Percentiles rank a stretch among this genome's conserved stretches.
These are phyloP conservation scores for Poliocrania exsul DNA, from an alignment of 2,797 vertebrate species.

Conservation along the genomic window DNA sequence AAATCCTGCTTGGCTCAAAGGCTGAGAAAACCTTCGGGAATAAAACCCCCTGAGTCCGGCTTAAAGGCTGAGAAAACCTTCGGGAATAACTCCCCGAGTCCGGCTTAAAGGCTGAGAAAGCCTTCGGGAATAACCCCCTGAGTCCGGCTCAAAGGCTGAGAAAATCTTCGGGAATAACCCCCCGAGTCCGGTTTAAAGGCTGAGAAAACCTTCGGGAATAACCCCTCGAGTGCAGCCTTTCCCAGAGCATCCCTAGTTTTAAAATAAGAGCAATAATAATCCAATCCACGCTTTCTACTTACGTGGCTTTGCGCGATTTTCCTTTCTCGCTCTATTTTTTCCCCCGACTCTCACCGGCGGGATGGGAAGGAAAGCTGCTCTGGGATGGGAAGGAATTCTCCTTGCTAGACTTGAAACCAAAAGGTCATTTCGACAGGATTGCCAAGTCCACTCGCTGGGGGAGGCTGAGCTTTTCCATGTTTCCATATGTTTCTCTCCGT, in stretches of 20 bases:
- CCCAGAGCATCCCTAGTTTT: not conserved
- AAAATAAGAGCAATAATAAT: not conserved
- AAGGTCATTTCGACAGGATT: constrained; percentile 4
- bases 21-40: not conserved
- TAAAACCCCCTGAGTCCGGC: not conserved
- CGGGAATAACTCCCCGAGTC: not conserved
- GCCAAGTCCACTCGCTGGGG: not conserved
- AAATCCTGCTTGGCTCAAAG: not conserved
- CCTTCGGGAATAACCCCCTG: not conserved
- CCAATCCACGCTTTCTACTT: not conserved
- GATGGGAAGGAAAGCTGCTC: not conserved
- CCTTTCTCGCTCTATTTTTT: not conserved
- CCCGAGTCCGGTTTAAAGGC: not conserved
- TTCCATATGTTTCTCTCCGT: not conserved
- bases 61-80: not conserved
- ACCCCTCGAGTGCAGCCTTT: not conserved
- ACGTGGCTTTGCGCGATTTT: not conserved
- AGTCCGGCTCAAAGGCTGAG: not conserved
- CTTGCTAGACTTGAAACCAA: not conserved
- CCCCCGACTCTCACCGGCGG: not conserved
- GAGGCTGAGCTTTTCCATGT: not conserved
- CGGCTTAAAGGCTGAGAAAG: not conserved
- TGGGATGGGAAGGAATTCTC: not conserved
- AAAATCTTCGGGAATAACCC: not conserved
- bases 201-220: not conserved